Evolutionary conservation across 2,888 invertebrate species (phyloP), one percentile per base, ranked within the genome.

Genomic region (Macrophya alboannulata): DNA sequence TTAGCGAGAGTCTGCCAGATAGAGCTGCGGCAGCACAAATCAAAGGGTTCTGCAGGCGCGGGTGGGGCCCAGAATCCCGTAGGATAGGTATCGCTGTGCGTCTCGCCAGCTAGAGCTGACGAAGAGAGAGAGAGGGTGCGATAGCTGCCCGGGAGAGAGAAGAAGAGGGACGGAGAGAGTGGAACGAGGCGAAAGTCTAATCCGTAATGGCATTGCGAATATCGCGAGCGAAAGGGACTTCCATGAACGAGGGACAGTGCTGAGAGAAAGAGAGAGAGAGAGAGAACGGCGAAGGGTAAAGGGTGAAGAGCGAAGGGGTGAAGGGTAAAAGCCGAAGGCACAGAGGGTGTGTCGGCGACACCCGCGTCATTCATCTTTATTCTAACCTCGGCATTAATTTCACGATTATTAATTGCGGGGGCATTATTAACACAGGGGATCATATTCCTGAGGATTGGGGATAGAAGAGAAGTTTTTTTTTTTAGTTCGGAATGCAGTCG

Each of bases 181-280:
- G 59, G 74, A 65, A 86, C 48, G 59, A 81, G 81, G 81, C 17
- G 81, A 62, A 81, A 81, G 81, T 83, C 71, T 85, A 85, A 85
- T 85, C 84, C 86, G 86, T 86, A 86, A 86, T 86, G 86, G 86
- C 85, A 86, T 86, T 86, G 86, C 85, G 86, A 86, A 86, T 86
- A 86, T 84, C 84, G 77, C 76, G 83, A 25, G 85, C 76, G 21
- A 71, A 82, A 83, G 83, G 68, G 83, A 48, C 83, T 81, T 21
- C 43, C 5, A 45, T 25, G 51, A 62, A 68, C 31, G 45, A 68
- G 21, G 68, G 83, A 82, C 68, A 31, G 48, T 8, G 48, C 10
- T 17, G 15, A 21, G 40, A 43, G 81, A 10, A 9, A 62, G 25
- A 21, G 62, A 81, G 43, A 21, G 40, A 21, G 21, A 12, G 17